These are phyloP conservation scores for Atherix ibis DNA, from an alignment of 2,888 invertebrate genomes.

Conservation along the genomic window DNA sequence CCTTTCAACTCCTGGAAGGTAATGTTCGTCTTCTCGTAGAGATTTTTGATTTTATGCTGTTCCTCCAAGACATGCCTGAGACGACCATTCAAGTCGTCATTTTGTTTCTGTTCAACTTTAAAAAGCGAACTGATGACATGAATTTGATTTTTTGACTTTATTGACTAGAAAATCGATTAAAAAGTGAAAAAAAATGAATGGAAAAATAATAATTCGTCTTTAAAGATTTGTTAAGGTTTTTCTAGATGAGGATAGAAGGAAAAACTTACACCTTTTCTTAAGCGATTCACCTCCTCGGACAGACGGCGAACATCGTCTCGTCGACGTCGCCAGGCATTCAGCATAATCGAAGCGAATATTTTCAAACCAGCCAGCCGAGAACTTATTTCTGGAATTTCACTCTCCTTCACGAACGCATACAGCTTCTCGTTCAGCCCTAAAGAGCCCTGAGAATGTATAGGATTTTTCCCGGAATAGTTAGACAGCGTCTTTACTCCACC, in stretches of 20 bases:
- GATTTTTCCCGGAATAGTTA: too few relatives aligned
- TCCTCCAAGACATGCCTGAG: conserved; percentile 16
- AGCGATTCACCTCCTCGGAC: conserved; percentile 13
- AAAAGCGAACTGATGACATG: conserved; percentile 21
- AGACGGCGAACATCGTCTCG: conserved; percentile 20
- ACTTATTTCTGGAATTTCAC: conserved; percentile 7
- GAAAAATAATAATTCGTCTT: too few relatives aligned
- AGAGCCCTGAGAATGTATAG: too few relatives aligned
- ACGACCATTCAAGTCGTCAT: conserved; percentile 19
- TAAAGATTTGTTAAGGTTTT: too few relatives aligned
- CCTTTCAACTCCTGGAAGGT: conserved; percentile 16
- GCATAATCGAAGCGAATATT: conserved; percentile 21
- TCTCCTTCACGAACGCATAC: conserved; percentile 2
- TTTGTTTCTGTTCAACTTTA: conserved; percentile 23
- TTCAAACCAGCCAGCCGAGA: conserved; percentile 19
- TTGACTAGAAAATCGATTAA: conserved; percentile 14
- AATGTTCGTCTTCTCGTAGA: conserved; percentile 17
- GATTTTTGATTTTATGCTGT: conserved; percentile 14
- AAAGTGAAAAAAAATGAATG: neutral
- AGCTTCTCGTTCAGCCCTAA: too few relatives aligned
- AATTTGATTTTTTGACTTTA: conserved; percentile 19
- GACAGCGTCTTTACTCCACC: too few relatives aligned
- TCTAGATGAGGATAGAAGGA: too few relatives aligned
- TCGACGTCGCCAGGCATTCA: conserved; percentile 24
- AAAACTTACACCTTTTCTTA: conserved; percentile 17